Conservation (phyloP, 2,113 vertebrate genomes). For the Tupaia chinensis region DNA sequence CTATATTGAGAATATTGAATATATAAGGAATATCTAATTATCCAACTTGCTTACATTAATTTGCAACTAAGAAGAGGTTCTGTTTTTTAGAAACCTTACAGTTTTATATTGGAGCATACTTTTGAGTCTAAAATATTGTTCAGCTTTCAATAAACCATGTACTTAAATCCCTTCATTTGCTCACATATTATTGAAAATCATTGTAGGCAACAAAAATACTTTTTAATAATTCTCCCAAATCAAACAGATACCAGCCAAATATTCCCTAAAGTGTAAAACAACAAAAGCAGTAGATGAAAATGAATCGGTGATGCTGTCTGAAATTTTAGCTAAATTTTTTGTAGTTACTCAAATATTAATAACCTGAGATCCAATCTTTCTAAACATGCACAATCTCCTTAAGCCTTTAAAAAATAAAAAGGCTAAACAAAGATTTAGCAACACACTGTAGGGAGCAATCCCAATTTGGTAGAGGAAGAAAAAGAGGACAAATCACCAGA, state of each 20-base stretch:
- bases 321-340: slow-evolving; percentile 67
- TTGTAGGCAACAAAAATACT: slow-evolving; percentile 51
- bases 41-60: neutral
- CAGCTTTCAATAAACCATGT: slow-evolving; percentile 52
- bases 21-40: neutral
- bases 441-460: neutral
- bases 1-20: neutral
- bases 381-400: slow-evolving; percentile 66
- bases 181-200: slow-evolving; percentile 74
- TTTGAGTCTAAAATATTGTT: slow-evolving; percentile 60
- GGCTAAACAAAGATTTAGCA: slow-evolving; percentile 49
- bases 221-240: slow-evolving; percentile 68
- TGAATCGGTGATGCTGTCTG: slow-evolving; percentile 50
- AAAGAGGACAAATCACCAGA: neutral
- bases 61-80: slow-evolving; percentile 22
- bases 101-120: slow-evolving; percentile 16
- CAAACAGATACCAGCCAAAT: slow-evolving; percentile 64
- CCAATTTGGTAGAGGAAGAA: neutral
- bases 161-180: slow-evolving; percentile 70
- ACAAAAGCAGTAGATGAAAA: slow-evolving; percentile 69
- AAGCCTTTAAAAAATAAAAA: slow-evolving; percentile 59
- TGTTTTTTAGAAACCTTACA: neutral
- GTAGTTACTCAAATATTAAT: slow-evolving; percentile 79
- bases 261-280: slow-evolving; percentile 69
- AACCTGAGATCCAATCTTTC: slow-evolving; percentile 72